These are phyloP conservation scores for Kryptolebias marmoratus DNA, from an alignment of 2,113 vertebrate genomes.

Conservation along the genomic window DNA sequence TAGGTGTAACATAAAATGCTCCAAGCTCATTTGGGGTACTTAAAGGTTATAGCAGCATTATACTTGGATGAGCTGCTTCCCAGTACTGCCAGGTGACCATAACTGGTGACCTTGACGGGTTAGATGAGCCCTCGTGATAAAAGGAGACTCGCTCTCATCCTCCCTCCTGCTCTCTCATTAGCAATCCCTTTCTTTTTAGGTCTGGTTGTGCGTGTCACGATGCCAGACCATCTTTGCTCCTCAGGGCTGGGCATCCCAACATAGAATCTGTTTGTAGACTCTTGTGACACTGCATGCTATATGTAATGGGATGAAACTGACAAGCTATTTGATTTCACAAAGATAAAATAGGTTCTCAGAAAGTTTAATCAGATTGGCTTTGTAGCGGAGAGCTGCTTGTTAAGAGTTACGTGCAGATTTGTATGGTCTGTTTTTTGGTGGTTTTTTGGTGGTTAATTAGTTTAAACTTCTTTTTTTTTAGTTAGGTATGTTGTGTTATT, in stretches of 20 bases:
- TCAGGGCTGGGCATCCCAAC: conserved; percentile 46
- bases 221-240: conserved; percentile 64
- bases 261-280: neutral
- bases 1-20: no score
- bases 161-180: neutral
- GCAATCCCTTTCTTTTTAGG: conserved; percentile 65
- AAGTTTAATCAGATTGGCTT: no score
- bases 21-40: neutral
- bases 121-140: conserved; percentile 91
- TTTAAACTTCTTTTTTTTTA: no score
- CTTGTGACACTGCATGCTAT: no score
- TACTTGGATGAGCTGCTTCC: neutral
- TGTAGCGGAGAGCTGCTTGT: no score
- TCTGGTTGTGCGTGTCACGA: conserved; percentile 65
- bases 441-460: no score
- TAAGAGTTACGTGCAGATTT: no score
- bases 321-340: no score
- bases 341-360: no score
- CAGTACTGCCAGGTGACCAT: neutral
- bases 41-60: neutral
- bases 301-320: no score
- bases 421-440: no score
- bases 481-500: no score
- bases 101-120: conserved; percentile 8
- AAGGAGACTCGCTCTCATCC: conserved; percentile 60